Base-by-base conservation (phyloP, 2,797 vertebrate genomes). In the Phataginus tricuspis region DNA sequence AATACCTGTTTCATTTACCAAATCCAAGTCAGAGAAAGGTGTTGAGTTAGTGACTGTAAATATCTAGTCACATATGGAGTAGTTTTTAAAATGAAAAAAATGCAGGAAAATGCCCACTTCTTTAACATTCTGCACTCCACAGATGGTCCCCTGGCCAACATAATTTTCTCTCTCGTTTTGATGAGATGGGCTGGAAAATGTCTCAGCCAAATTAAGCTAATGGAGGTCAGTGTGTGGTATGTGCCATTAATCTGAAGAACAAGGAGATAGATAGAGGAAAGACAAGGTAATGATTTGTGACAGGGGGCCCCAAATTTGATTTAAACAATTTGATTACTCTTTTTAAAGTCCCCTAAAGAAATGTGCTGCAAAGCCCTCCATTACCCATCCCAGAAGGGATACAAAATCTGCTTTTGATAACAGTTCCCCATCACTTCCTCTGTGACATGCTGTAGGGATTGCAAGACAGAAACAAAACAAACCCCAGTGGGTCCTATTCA, bases 211-310 rank as follows among this genome's bases (percentile, higher is more conserved):
- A 97, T 97, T 97, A 97, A 96, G 96, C 98, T 98, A 98, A 98
- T 98, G 97, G 97, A 98, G 95, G 96, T 94, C 98, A 98, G 97
- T 98, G 93, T 97, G 96, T 93, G 82, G 97, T 96, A 95, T 94
- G 95, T 97, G 97, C 97, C 98, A 98, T 98, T 98, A 98, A 98
- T 98, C 97, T 98, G 98, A 98, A 98, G 94, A 97, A 94, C 92
- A 98, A 96, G 97, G 95, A 98, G 97, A 98, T 98, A 98, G 98
- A 98, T 98, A 96, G 98, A 98, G 97, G 98, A 98, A 98, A 98
- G 98, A 98, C 97, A 98, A 98, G 97, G 98, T 98, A 98, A 99
- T 98, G 98, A 99, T 98, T 98, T 99, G 98, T 98, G 98, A 98
- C 98, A 98, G 97, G 95, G 96, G 97, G 88, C 88, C 98, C 97